These are phyloP conservation scores for Scolopax mira DNA, from an alignment of 2,113 vertebrate species.

Conservation along the genomic window DNA sequence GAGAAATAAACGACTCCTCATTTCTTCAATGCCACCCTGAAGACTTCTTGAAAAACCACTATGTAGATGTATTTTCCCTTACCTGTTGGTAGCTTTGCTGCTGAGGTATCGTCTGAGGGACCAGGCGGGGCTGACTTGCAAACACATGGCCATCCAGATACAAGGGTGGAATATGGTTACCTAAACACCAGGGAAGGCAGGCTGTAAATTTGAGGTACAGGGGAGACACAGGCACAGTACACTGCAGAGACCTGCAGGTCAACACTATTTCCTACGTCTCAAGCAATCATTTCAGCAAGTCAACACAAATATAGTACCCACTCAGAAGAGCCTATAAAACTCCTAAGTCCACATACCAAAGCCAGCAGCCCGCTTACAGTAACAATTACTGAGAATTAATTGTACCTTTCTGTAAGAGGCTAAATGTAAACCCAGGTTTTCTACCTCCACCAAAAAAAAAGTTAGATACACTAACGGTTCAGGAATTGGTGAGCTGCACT, in stretches of 20 bases:
- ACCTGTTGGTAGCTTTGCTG: constrained; percentile 98
- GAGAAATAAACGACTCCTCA: not conserved
- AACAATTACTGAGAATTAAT: not conserved
- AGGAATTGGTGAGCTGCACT: not conserved
- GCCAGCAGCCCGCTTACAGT: not conserved
- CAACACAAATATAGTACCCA: not conserved
- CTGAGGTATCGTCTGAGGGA: constrained; percentile 93
- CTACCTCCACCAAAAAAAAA: not conserved
- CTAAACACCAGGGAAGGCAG: constrained; percentile 66
- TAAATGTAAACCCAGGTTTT: not conserved
- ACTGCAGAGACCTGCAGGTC: not conserved
- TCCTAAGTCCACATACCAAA: not conserved
- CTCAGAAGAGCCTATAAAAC: not conserved
- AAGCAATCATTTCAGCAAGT: not conserved
- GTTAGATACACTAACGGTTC: not conserved
- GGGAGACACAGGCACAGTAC: not conserved
- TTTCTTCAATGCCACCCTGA: not conserved
- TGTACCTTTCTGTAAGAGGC: not conserved
- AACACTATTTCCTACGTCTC: not conserved
- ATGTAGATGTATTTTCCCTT: not conserved
- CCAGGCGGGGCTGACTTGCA: constrained; percentile 92
- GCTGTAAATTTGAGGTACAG: not conserved
- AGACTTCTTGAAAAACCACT: not conserved
- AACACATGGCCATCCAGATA: constrained; percentile 97
- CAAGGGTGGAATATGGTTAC: constrained; percentile 92